These are phyloP conservation scores for Falcaria lacertinaria DNA, from an alignment of 2,888 invertebrate species.

Conservation along the genomic window DNA sequence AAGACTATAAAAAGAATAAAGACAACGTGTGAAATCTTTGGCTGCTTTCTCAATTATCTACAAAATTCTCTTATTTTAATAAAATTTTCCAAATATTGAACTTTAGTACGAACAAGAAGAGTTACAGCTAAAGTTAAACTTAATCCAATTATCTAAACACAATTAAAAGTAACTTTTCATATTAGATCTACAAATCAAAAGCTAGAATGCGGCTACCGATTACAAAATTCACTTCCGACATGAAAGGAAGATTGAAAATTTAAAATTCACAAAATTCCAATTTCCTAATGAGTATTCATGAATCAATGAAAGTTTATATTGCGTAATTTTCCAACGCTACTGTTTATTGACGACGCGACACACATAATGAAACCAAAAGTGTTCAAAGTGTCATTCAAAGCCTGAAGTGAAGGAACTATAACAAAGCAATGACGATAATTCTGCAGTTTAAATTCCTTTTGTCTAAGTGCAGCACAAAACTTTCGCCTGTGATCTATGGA, in stretches of 20 bases:
- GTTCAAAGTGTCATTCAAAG: conserved; percentile 10
- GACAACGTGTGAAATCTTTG: too few species aligned
- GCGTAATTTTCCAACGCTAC: conserved; percentile 15
- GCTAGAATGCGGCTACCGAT: too few species aligned
- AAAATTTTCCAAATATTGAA: too few species aligned
- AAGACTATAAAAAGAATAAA: not conserved
- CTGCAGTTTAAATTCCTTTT: conserved; percentile 54
- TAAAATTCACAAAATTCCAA: conserved; percentile 22
- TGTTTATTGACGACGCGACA: conserved; percentile 12
- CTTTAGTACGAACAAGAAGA: too few species aligned
- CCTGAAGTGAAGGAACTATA: conserved; percentile 12
- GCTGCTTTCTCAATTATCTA: too few species aligned
- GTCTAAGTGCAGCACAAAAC: conserved; percentile 32
- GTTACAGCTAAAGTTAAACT: too few species aligned
- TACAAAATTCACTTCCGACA: conserved; percentile 12
- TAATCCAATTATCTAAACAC: too few species aligned
- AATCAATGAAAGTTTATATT: conserved; percentile 40
- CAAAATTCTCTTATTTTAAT: too few species aligned
- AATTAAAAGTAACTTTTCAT: too few species aligned
- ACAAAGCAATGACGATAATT: conserved; percentile 43
- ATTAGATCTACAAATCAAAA: too few species aligned
- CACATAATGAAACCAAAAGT: conserved; percentile 30
- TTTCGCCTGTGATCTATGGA: conserved; percentile 46
- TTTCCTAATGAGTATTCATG: conserved; percentile 34
- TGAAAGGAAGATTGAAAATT: conserved; percentile 26